phyloP scores from a whole-genome alignment of 2,888 invertebrate genomes.

The Cheilosia grossa region DNA sequence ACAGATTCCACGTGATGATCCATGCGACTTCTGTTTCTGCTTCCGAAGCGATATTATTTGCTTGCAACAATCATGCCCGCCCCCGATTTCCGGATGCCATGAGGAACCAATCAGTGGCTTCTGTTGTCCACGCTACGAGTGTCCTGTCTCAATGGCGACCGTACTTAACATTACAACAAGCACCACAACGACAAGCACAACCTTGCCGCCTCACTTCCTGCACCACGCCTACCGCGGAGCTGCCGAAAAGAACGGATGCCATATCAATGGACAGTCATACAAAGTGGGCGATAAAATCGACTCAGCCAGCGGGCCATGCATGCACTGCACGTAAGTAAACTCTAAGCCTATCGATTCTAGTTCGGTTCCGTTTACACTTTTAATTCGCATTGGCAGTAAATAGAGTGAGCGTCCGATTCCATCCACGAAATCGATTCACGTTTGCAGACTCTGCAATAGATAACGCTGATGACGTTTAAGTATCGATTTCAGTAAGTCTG shows the following conservation, averaged over 20 bases:
- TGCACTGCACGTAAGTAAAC: constrained; percentile 94
- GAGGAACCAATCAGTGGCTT: constrained; percentile 96
- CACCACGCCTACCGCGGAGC: constrained; percentile 91
- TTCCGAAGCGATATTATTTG: constrained; percentile 98
- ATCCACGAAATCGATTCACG: too few species aligned
- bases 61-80: constrained; percentile 96
- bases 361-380: too few species aligned
- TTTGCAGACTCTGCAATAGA: too few species aligned
- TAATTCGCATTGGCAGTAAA: too few species aligned
- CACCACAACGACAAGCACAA: constrained; percentile 93
- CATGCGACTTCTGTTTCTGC: constrained; percentile 98
- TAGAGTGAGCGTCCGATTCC: too few species aligned
- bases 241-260: constrained; percentile 89
- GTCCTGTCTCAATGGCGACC: constrained; percentile 94
- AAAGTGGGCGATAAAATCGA: constrained; percentile 93
- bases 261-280: constrained; percentile 93
- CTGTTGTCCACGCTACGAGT: constrained; percentile 97
- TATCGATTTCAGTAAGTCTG: too few species aligned
- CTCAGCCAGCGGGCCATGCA: constrained; percentile 95
- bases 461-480: too few species aligned
- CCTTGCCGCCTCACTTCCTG: constrained; percentile 92
- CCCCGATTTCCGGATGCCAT: constrained; percentile 95
- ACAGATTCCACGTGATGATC: constrained; percentile 96
- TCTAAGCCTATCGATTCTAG: too few species aligned
- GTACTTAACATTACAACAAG: constrained; percentile 93